Evolutionary conservation across 2,113 vertebrate species (phyloP).

Genomic region (Pelecanus crispus): DNA sequence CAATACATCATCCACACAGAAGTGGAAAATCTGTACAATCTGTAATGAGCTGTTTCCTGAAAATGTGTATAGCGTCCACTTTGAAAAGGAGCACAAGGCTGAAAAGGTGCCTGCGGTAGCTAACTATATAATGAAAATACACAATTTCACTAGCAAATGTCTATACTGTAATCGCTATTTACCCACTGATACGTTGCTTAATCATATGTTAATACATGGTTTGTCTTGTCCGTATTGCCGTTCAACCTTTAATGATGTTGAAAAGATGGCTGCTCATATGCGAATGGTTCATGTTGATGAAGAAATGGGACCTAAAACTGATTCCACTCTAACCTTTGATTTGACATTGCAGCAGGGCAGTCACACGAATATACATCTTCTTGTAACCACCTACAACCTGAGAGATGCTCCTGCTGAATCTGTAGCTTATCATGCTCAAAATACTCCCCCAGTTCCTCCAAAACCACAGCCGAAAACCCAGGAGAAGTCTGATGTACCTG

Average conservation of each 20-base stretch:
- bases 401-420: slow-evolving; percentile 92
- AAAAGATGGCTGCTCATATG: slow-evolving; percentile 98
- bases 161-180: slow-evolving; percentile 98
- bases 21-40: slow-evolving; percentile 99
- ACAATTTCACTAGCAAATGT: slow-evolving; percentile 99
- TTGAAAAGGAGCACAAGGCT: slow-evolving; percentile 97
- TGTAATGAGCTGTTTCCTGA: slow-evolving; percentile 98
- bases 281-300: slow-evolving; percentile 89
- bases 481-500: slow-evolving; percentile 71
- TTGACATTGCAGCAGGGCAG: slow-evolving; percentile 96
- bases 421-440: slow-evolving; percentile 93
- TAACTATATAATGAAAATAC: slow-evolving; percentile 99
- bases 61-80: slow-evolving; percentile 95
- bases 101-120: slow-evolving; percentile 97
- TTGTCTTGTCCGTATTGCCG: slow-evolving; percentile 95
- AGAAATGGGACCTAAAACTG: slow-evolving; percentile 89
- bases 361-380: slow-evolving; percentile 95
- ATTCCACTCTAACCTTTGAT: slow-evolving; percentile 96
- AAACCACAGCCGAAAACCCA: slow-evolving; percentile 84
- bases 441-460: slow-evolving; percentile 78
- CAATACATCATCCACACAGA: slow-evolving; percentile 93
- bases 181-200: slow-evolving; percentile 94
- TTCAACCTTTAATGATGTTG: slow-evolving; percentile 95
- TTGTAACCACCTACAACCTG: slow-evolving; percentile 97
- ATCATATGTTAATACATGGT: slow-evolving; percentile 97